Percentiles rank a stretch among this genome's conserved stretches.
Evolutionary conservation across 2,113 vertebrate species (phyloP).

Genomic region (Fregata magnificens): DNA sequence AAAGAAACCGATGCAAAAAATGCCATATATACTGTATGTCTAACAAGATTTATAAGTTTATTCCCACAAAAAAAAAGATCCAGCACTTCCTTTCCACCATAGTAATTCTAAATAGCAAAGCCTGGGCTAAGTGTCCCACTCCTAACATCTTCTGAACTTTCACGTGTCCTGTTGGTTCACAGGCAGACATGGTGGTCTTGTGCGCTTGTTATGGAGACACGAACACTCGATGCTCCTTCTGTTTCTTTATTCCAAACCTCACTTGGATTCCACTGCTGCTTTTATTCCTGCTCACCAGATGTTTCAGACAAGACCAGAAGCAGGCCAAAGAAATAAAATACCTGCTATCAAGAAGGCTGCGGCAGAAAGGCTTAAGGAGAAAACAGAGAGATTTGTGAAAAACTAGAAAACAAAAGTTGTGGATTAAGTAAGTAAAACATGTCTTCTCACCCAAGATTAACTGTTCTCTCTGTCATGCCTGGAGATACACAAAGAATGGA

Average conservation of each 20-base stretch:
- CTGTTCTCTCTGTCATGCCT: not conserved
- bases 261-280: not conserved
- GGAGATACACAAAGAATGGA: not conserved
- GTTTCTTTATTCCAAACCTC: not conserved
- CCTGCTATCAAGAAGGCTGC: not conserved
- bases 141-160: not conserved
- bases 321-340: not conserved
- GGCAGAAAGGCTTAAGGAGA: not conserved
- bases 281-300: not conserved
- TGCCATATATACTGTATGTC: not conserved
- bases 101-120: not conserved
- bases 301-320: not conserved
- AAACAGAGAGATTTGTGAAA: not conserved
- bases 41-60: not conserved
- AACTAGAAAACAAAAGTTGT: not conserved
- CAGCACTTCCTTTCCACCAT: not conserved
- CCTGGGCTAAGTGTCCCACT: not conserved
- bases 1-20: not conserved
- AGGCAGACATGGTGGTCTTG: accelerated
- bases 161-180: not conserved
- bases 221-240: not conserved
- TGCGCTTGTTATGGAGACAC: not conserved
- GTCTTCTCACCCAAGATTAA: not conserved
- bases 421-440: not conserved
- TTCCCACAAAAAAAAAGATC: not conserved